These are phyloP conservation scores for Campylomormyrus tamandua DNA, from an alignment of 2,113 vertebrate species.

Conservation along the genomic window DNA sequence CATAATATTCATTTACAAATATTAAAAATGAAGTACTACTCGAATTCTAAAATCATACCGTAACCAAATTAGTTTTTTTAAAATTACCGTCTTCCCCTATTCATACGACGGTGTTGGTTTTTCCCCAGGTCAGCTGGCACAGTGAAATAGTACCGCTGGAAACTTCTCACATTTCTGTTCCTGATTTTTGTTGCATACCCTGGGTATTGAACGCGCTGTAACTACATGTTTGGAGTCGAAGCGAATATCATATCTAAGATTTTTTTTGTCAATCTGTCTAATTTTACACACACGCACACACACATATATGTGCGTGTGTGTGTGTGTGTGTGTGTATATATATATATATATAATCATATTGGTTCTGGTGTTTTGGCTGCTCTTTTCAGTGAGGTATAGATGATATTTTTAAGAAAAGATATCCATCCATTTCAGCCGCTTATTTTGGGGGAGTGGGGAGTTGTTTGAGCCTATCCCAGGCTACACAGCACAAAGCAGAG, in stretches of 20 bases:
- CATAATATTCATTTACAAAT: not conserved
- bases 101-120: constrained; percentile 47
- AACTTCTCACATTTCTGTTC: constrained; percentile 75
- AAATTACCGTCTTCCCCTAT: constrained; percentile 23
- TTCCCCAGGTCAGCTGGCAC: constrained; percentile 68
- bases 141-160: constrained; percentile 74
- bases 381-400: not conserved
- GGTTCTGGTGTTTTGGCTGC: no score
- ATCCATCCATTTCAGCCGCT: not conserved
- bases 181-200: not conserved
- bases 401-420: not conserved
- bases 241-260: not conserved
- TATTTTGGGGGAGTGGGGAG: not conserved
- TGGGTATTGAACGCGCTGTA: not conserved
- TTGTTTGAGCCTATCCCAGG: not conserved
- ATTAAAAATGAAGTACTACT: not conserved
- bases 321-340: no score
- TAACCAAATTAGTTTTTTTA: not conserved
- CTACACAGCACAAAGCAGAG: not conserved
- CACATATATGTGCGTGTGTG: no score
- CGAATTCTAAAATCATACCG: not conserved
- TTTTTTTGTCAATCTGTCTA: not conserved
- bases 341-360: not conserved
- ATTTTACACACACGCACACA: not conserved
- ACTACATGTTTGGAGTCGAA: not conserved